Base-by-base conservation (phyloP, 2,888 invertebrate species). In the Anorthoa munda region DNA sequence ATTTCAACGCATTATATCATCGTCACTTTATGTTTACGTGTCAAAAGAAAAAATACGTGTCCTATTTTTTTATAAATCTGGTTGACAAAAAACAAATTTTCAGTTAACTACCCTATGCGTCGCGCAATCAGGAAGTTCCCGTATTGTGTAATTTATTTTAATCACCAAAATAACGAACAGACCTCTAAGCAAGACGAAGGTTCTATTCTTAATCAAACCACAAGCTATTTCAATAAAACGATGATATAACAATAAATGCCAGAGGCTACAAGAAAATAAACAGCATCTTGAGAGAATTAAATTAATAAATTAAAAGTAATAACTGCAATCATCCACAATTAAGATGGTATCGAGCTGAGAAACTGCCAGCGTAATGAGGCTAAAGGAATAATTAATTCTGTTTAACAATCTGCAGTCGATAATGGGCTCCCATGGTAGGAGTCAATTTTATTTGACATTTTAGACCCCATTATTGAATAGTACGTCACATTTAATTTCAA, bases 251-350 rank as follows among this genome's bases (percentile, higher is more conserved):
- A 78, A 45, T 31, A 55, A 60, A 74, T 31, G 53, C 53, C 53
- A 70, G 23, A 63, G 56, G 48, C 60, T 31, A 75, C 55, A 66
- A 71, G 56, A 58, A 81, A 58, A 66, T 59, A 17, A 46, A 31
- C 46, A 60, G 51, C 72, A 53, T 46, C 51, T 53, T 59, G 39
- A 59, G 45, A 63, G 56, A 69, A 73, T 73, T 56, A 58, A 68
- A 73, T 82, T 65, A 68, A 80, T 68, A 73, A 78, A 82, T 82
- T 82, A 55, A 69, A 78, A 51, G 17, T 81, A 82, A 82, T 81
- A 58, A 66, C 68, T 26, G 67, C n/a, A 74, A 81, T 81, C 74
- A 79, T 74, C 21, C 56, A 31, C 46, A 74, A 82, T 81, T 82
- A 81, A 69, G 58, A 78, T 73, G 45, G 11, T 60, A 64, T 77